Evolutionary conservation across 2,113 vertebrate species (phyloP).

Genomic region (Tragelaphus strepsiceros): DNA sequence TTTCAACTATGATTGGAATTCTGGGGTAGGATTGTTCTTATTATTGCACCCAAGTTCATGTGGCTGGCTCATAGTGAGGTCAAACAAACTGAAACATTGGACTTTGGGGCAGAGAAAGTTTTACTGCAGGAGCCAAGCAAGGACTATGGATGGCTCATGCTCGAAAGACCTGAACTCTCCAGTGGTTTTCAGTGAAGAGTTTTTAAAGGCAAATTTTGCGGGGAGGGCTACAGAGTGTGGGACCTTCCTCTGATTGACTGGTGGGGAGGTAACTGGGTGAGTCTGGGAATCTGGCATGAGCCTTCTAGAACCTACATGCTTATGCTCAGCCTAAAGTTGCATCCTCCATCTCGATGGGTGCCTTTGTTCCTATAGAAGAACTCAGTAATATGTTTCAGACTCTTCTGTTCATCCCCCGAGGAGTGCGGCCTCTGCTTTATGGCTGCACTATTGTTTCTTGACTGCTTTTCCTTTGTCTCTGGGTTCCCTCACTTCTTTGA

Average conservation of each 20-base stretch:
- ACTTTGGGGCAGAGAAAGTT: neutral
- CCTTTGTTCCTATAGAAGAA: neutral
- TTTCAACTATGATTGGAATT: neutral
- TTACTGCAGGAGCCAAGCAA: neutral
- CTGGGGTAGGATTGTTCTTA: neutral
- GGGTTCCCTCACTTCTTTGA: neutral
- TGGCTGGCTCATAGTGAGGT: neutral
- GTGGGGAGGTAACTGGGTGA: neutral
- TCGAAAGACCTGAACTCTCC: neutral
- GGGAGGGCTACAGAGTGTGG: neutral
- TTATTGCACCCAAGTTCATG: neutral
- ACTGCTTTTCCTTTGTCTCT: neutral
- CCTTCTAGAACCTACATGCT: neutral
- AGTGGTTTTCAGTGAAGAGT: neutral
- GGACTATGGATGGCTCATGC: neutral
- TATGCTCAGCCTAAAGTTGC: neutral
- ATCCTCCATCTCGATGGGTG: neutral
- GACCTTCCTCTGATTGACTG: neutral
- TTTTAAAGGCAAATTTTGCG: neutral
- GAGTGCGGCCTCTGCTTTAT: accelerated
- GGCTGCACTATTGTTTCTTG: neutral
- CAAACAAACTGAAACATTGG: neutral
- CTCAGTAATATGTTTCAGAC: neutral
- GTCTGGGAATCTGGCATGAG: neutral
- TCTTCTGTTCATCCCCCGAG: neutral